Percentiles rank a stretch among this genome's conserved stretches.
Evolutionary conservation across 2,113 vertebrate species (phyloP).

Genomic region (Chauna torquata): DNA sequence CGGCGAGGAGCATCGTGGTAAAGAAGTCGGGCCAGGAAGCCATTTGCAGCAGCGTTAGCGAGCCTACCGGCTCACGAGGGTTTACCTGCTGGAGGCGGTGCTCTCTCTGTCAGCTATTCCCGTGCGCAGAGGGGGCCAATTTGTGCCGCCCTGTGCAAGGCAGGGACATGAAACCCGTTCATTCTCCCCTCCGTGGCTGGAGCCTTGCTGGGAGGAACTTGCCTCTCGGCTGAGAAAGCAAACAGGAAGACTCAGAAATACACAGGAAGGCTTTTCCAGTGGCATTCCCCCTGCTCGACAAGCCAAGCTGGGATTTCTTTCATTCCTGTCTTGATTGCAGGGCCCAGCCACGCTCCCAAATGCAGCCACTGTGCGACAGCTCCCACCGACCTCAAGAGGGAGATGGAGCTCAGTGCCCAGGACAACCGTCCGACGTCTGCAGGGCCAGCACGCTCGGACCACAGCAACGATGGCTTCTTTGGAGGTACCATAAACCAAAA

Average conservation of each 20-base stretch:
- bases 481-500: neutral
- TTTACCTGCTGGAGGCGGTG: neutral
- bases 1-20: neutral
- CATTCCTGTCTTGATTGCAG: neutral
- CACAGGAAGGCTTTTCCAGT: neutral
- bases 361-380: no score
- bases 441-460: neutral
- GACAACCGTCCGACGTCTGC: neutral
- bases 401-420: neutral
- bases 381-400: neutral
- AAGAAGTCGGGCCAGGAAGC: neutral
- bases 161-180: neutral
- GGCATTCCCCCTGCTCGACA: neutral
- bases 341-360: no score
- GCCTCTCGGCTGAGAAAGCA: neutral
- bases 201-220: neutral
- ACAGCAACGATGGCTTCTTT: neutral
- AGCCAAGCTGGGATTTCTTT: neutral
- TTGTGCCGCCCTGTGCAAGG: neutral
- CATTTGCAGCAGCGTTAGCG: neutral
- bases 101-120: neutral
- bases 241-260: neutral
- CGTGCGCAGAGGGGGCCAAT: neutral
- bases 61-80: neutral
- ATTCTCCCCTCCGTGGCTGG: neutral